A percentile compares a stretch with the other conserved stretches of the same genome.
Conservation (phyloP, 2,113 vertebrate species). For the Larimichthys crocea region DNA sequence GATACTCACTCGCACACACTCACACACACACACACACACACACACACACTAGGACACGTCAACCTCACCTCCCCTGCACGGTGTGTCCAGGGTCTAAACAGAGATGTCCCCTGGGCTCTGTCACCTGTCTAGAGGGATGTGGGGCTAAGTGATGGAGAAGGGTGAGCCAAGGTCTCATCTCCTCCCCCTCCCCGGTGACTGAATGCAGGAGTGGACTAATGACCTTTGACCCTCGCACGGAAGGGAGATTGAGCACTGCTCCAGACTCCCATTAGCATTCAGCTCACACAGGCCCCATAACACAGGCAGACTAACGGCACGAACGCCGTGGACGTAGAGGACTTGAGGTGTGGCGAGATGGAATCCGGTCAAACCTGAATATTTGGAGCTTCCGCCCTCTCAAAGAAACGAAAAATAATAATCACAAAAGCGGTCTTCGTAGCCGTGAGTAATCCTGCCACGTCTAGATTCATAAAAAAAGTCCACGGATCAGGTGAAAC, state of each 20-base stretch:
- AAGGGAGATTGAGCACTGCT: slow-evolving; percentile 68
- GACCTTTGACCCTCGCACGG: slow-evolving; percentile 73
- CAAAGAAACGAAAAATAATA: slow-evolving; percentile 2
- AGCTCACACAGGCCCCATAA: slow-evolving; percentile 52
- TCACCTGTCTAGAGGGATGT: slow-evolving; percentile 71
- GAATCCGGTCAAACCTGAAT: slow-evolving; percentile 36
- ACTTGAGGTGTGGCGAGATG: slow-evolving; percentile 36
- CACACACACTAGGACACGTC: slow-evolving; percentile 3
- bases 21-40: slow-evolving; percentile 38
- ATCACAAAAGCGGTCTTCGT: slow-evolving; percentile 1
- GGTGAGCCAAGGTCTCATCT: slow-evolving; percentile 73
- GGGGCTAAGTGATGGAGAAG: slow-evolving; percentile 75
- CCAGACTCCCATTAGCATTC: slow-evolving; percentile 66
- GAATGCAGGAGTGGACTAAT: slow-evolving; percentile 59
- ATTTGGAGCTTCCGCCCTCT: slow-evolving; percentile 19
- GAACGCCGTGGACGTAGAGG: slow-evolving; percentile 16
- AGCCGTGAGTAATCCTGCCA: slow-evolving; percentile 45
- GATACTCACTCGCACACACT: slow-evolving; percentile 16
- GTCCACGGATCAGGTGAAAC: slow-evolving; percentile 59
- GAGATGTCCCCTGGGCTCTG: slow-evolving; percentile 66
- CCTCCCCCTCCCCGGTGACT: slow-evolving; percentile 50
- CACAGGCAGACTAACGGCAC: slow-evolving; percentile 33
- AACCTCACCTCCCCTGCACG: slow-evolving; percentile 24
- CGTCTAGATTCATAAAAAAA: slow-evolving; percentile 55
- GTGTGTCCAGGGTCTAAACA: slow-evolving; percentile 60